Evolutionary conservation across 2,797 vertebrate genomes (phyloP), one percentile per base, ranked within the genome.

Genomic region (Propithecus deckenii): DNA sequence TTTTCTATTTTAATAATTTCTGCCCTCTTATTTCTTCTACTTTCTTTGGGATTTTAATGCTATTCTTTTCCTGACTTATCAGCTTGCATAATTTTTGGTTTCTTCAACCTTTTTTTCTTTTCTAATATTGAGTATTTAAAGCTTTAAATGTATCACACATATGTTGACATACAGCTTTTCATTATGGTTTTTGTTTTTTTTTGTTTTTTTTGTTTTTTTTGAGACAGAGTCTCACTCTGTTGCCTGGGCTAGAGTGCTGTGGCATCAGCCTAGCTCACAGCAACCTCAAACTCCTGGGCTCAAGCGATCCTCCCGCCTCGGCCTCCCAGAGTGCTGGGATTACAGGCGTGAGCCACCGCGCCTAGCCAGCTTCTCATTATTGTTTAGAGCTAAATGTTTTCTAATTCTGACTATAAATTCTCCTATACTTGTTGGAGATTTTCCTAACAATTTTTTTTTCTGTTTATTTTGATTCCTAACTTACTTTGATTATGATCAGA

Each of bases 71-170:
- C 28, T 76, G 23, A 69, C 22, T 59, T 80, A 11, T 72, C 55
- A 85, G 2, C 12, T n/a, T 57, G 13, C 78, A 65, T 72, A 35
- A 18, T 57, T 59, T 65, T 85, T 80, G 30, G 5, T 28, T 75
- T 85, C 30, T 63, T 75, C 22, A 75, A 63, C 7, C 11, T 65
- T 78, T 78, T 92, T 86, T 76, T 67, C n/a, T 65, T 91, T 90
- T 84, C 28, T 74, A 59, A 61, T 79, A 67, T 57, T 57, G 83
- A 96, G n/a, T 55, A 30, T 59, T 91, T 72, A 89, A 94, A 81
- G n/a, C 25, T 94, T 69, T 71, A 55, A 41, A 52, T 35, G 32
- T 30, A 61, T 52, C 59, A n/a, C 7, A 55, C 12, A 14, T 50
- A 38, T 48, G 41, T 52, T 18, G 25, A 84, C 41, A 48, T 12